Conservation (phyloP, 2,113 vertebrate species). For the Prietella phreatophila region DNA sequence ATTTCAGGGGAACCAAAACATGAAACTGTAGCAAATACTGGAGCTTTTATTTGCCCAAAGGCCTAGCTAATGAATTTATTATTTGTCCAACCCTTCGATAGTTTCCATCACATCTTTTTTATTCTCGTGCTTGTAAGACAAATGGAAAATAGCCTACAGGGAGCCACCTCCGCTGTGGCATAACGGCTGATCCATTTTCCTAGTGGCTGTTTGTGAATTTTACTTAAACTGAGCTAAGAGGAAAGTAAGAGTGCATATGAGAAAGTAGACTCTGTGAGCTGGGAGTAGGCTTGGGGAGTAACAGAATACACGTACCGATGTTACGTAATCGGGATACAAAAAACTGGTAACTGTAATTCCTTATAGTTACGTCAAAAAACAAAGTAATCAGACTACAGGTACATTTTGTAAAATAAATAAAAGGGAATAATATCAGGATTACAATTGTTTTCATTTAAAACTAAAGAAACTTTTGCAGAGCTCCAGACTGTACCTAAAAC, state of each 20-base stretch:
- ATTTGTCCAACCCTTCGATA: not conserved
- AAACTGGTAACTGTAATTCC: too few species aligned
- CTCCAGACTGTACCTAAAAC: too few species aligned
- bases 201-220: constrained; percentile 9
- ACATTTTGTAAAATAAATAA: too few species aligned
- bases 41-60: not conserved
- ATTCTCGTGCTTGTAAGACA: not conserved
- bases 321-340: too few species aligned
- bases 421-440: too few species aligned
- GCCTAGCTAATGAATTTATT: not conserved
- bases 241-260: not conserved
- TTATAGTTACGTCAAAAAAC: too few species aligned
- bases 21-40: not conserved
- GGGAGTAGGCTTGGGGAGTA: too few species aligned
- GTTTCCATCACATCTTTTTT: not conserved
- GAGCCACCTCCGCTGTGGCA: not conserved
- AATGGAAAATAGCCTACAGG: not conserved
- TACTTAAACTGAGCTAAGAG: not conserved
- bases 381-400: too few species aligned
- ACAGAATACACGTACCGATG: too few species aligned
- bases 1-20: not conserved
- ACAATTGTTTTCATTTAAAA: too few species aligned
- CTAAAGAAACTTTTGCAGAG: too few species aligned
- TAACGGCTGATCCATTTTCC: not conserved
- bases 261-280: not conserved